These are phyloP conservation scores for Andinoacara biseriatus DNA, from an alignment of 2,113 vertebrate species.

Conservation along the genomic window DNA sequence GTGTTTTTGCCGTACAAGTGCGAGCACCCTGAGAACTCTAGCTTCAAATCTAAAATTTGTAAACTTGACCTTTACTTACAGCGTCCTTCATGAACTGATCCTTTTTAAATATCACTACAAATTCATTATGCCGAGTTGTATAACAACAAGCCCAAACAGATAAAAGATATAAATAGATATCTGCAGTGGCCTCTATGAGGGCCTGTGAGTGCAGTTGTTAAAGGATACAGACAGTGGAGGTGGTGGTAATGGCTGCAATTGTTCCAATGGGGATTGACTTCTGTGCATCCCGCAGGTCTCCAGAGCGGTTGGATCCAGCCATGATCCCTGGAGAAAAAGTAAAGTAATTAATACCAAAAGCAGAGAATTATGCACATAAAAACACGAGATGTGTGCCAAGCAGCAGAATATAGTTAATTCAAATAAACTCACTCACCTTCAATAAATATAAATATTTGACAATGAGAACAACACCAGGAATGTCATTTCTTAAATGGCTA, in stretches of 20 bases:
- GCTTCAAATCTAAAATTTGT: background rate
- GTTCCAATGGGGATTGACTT: conserved; percentile 97
- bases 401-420: background rate
- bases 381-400: background rate
- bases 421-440: background rate
- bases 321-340: conserved; percentile 88
- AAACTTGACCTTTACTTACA: background rate
- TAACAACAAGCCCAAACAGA: background rate
- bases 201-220: background rate
- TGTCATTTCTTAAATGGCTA: background rate
- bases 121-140: background rate
- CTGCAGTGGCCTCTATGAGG: background rate
- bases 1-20: conserved; percentile 8
- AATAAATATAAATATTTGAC: background rate
- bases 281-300: conserved; percentile 97
- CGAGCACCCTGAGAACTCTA: background rate
- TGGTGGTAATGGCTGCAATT: conserved; percentile 96
- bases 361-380: background rate
- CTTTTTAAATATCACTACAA: background rate
- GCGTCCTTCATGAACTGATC: background rate
- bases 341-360: background rate
- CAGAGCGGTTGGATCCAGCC: conserved; percentile 98
- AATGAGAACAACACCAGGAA: background rate
- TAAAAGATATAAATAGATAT: background rate
- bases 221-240: conserved; percentile 97